A percentile compares a stretch with the other conserved stretches of the same genome.
Conservation (phyloP, 1,140 invertebrate genomes). For the Pinna nobilis region DNA sequence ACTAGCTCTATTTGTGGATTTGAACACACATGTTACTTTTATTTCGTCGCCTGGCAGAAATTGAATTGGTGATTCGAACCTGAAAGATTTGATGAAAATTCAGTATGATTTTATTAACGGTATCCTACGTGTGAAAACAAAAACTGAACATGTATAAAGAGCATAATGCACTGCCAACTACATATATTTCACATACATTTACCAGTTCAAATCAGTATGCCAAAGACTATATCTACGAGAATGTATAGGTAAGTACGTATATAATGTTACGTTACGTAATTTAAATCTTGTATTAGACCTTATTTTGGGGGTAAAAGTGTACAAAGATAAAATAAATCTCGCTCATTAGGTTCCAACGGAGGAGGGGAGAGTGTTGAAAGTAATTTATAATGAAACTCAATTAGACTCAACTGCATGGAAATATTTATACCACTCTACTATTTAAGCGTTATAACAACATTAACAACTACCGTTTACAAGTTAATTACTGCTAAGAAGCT, state of each 20-base stretch:
- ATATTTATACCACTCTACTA: background rate
- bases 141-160: background rate
- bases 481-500: background rate
- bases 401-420: background rate
- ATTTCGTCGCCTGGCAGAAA: conserved; percentile 47
- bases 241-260: background rate
- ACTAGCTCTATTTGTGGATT: conserved; percentile 23
- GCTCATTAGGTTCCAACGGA: no score
- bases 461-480: background rate
- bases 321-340: no score
- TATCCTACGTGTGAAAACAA: background rate
- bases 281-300: no score
- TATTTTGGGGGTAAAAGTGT: no score
- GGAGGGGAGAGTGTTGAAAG: no score
- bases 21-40: conserved; percentile 41
- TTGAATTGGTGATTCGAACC: conserved; percentile 28
- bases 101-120: background rate
- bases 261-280: no score
- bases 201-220: background rate
- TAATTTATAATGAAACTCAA: background rate
- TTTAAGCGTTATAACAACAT: background rate
- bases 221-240: no score
- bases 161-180: background rate
- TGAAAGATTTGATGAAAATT: background rate
- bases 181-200: background rate